These are phyloP conservation scores for Dasyornis broadbenti DNA, from an alignment of 2,113 vertebrate genomes.

Conservation along the genomic window DNA sequence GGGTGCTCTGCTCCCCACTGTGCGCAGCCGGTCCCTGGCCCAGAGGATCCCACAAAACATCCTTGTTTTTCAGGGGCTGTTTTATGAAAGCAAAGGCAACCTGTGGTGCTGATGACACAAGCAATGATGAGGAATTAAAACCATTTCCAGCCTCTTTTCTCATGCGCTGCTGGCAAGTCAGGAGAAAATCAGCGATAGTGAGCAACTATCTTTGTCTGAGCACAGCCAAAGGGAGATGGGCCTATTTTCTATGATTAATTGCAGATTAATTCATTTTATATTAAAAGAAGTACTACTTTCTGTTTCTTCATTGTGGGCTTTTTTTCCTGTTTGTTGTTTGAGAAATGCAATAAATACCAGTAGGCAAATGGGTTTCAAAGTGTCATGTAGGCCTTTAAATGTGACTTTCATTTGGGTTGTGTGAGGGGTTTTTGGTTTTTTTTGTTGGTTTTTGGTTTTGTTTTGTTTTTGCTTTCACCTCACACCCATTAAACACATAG, in stretches of 20 bases:
- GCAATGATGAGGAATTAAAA: background rate
- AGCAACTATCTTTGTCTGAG: background rate
- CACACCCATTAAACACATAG: background rate
- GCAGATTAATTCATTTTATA: slow-evolving; percentile 30
- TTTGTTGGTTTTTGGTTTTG: background rate
- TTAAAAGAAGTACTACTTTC: background rate
- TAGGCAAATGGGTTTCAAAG: slow-evolving; percentile 15
- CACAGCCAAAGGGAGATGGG: background rate
- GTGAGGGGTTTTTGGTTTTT: background rate
- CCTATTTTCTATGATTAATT: slow-evolving; percentile 1
- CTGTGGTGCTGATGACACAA: background rate
- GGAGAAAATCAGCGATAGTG: background rate
- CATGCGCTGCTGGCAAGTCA: accelerated
- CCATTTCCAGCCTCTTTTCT: background rate
- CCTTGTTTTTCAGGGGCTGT: background rate
- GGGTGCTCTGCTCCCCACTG: accelerated
- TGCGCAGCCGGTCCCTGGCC: background rate
- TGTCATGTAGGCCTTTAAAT: slow-evolving; percentile 2
- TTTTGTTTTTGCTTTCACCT: background rate
- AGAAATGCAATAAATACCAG: background rate
- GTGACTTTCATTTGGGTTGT: background rate
- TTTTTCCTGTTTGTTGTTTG: background rate
- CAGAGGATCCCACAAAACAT: accelerated
- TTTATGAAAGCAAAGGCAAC: background rate
- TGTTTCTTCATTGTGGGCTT: background rate